Conservation (phyloP, 2,888 invertebrate genomes). For the Dryadula phaetusa region DNA sequence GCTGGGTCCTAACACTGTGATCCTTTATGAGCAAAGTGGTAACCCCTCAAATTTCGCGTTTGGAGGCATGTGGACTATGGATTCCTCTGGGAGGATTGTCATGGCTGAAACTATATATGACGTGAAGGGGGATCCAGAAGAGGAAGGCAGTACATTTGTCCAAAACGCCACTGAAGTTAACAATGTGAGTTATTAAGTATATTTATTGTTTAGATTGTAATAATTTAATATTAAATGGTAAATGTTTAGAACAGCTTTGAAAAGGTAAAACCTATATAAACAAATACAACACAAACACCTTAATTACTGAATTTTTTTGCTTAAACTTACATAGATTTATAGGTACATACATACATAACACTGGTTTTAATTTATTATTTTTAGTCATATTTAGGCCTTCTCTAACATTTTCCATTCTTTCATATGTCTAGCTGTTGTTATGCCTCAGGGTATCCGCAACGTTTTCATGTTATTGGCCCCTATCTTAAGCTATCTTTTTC, state of each 20-base stretch:
- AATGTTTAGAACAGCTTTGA: too few species aligned
- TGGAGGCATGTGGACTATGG: constrained; percentile 82
- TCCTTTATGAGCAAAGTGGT: constrained; percentile 78
- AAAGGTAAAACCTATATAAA: neutral
- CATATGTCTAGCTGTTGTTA: too few species aligned
- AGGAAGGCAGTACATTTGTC: constrained; percentile 72
- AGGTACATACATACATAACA: too few species aligned
- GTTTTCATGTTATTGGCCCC: too few species aligned
- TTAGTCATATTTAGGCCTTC: too few species aligned
- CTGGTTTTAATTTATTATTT: too few species aligned
- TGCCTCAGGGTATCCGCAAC: too few species aligned
- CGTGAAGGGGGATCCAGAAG: constrained; percentile 79
- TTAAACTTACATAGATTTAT: too few species aligned
- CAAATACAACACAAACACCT: too few species aligned
- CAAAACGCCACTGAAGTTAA: constrained; percentile 72
- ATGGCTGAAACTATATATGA: constrained; percentile 82
- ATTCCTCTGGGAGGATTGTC: constrained; percentile 77
- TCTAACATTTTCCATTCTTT: too few species aligned
- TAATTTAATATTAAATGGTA: neutral
- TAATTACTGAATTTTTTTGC: too few species aligned
- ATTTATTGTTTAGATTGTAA: neutral
- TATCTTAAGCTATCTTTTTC: too few species aligned
- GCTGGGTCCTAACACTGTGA: constrained; percentile 79
- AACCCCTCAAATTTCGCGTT: constrained; percentile 79
- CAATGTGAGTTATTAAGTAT: constrained; percentile 60